Base-by-base conservation (phyloP, 1,140 invertebrate genomes). In the Cepaea nemoralis region DNA sequence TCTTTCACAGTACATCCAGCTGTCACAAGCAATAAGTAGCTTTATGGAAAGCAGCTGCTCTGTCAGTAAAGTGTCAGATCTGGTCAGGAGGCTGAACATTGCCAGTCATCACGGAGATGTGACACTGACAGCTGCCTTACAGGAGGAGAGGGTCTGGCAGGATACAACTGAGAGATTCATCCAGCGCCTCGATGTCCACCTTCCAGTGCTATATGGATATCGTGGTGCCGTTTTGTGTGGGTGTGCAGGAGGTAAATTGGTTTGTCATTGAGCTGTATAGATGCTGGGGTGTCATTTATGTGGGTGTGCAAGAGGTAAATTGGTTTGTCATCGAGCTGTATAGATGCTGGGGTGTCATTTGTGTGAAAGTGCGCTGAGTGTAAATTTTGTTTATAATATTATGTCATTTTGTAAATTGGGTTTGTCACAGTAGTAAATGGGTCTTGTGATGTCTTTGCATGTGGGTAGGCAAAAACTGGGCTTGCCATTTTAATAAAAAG, bases 131-230 rank as follows among this genome's bases (percentile, higher is more conserved):
- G 81, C 79, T 33, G 59, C 45, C 35, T 45, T 88, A 45, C 77
- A 59, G 40, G 85, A 88, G 67, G 87, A 88, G 77, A 82, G 73
- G 74, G 85, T 84, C 37, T 89, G 89, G 89, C 88, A 89, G 78
- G 84, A 70, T 22, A 87, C 86, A 10, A 73, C 84, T 1, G 71
- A 84, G n/a, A 83, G 83, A 33, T 90, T 89, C 77, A 69, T 88
- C 19, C 39, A 85, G 12, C 84, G 75, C 22, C 77, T 90, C 39
- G n/a, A 76, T 86, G 1, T 48, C 59, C 19, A 79, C 85, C 1
- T 90, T 85, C 75, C 85, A 87, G 0, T 59, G 83, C 35, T 90
- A 89, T 71, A 84, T 69, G 50, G 90, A 91, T 77, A 77, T 91
- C 14, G 79, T 86, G 6, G 82, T 78, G n/a, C 90, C 90, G 12